Evolutionary conservation across 2,888 invertebrate genomes (phyloP), one percentile per base, ranked within the genome.

Genomic region (Cyclophora punctaria): DNA sequence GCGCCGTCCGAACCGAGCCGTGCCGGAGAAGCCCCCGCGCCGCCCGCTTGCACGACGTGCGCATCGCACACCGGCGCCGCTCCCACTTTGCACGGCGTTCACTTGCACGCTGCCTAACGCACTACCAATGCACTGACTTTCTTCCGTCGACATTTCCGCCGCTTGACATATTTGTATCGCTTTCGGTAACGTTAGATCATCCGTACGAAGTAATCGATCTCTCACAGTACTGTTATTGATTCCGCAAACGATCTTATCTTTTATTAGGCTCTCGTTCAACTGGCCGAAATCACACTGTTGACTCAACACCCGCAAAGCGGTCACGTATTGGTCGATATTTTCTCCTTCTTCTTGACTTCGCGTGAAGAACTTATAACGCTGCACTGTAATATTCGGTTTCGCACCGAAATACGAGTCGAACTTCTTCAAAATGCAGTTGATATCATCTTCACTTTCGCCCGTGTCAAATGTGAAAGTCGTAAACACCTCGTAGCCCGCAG

Each of bases 401-500:
- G 55, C 51, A 6, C 48, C 35, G 35, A 60, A 63, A 50, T 51
- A 54, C 1, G 48, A 45, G 49, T 58, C 57, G 48, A 55, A 56
- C 49, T 59, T 56, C 7, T 47, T 33, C 6, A 57, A 6, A 4
- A 65, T 34, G n/a, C 46, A 50, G 1, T 50, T 35, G n/a, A 62
- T 45, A 40, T 60, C 53, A 1, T 64, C 58, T 3, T 45, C 41
- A 37, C 52, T 49, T 46, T 52, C 44, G 4, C 53, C 54, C 3
- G 55, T 44, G 0, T 3, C 34, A 34, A 56, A 64, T 5, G 45
- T 59, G 34, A 63, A 62, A 2, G 58, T 63, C 0, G 54, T 43
- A 35, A 49, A 60, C 2, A 57, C 47, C 5, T 62, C 60, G 6
- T 59, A 63, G 3, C 57, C 62, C 5, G 53, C 61, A 3, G 60